phyloP scores from a whole-genome alignment of 2,113 vertebrate genomes.

The Lamprotornis superbus region DNA sequence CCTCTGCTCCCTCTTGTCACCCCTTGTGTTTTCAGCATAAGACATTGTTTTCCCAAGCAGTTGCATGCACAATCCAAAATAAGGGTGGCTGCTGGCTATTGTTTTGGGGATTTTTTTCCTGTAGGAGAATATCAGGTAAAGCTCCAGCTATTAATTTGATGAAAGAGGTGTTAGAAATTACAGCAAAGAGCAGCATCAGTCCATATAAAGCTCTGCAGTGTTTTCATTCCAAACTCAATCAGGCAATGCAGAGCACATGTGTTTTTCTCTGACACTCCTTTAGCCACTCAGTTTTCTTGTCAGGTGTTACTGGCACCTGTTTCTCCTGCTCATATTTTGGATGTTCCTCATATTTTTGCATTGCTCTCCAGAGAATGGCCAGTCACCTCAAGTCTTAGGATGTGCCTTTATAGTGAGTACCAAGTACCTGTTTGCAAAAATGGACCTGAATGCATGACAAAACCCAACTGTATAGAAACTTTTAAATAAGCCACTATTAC shows the following conservation, averaged over 20 bases:
- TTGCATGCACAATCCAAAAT: background rate
- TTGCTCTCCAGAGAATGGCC: background rate
- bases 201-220: background rate
- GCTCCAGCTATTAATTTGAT: constrained; percentile 44
- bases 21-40: background rate
- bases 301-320: background rate
- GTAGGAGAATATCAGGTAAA: constrained; percentile 23
- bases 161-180: constrained; percentile 46
- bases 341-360: background rate
- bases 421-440: background rate
- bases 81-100: background rate
- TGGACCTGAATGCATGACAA: background rate
- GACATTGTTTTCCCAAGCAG: background rate
- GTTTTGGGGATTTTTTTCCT: background rate
- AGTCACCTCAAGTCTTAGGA: background rate
- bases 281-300: background rate
- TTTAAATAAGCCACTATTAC: background rate
- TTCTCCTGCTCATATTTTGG: background rate
- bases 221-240: background rate
- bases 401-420: background rate
- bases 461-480: background rate
- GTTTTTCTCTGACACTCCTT: background rate
- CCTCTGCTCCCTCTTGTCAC: background rate
- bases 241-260: background rate
- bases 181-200: constrained; percentile 23